Evolutionary conservation across 1,140 invertebrate species (phyloP), one percentile per base, ranked within the genome.

Genomic region (Tetragnatha versicolor): DNA sequence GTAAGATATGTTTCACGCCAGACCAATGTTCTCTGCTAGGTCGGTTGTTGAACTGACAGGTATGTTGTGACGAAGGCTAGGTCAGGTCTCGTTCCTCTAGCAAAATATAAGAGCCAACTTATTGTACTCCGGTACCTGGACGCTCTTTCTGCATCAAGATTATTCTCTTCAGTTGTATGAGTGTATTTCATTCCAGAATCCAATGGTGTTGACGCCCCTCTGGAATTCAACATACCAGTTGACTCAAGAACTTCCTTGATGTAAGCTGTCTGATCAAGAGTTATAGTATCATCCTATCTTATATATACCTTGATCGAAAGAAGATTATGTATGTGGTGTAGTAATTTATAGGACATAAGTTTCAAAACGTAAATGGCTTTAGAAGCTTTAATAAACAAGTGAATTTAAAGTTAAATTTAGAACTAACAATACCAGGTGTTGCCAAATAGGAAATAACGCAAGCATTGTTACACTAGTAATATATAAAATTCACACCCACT

Each of bases 41-140:
- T 20, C 68, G 35, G 14, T 29, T 33, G 14, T 53, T 85, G 75
- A 87, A 89, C 80, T 87, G 86, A 72, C 22, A 88, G 79, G 45
- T 83, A 84, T 79, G 83, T 85, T 0, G 88, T 85, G 39, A 85
- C 82, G 82, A 81, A 87, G 1, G 85, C 69, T 47, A 86, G 84
- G 81, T 87, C 85, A 45, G 85, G 86, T 39, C 84, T 82, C 55
- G 83, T 85, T 60, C 83, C 83, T 17, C 81, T 79, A 0, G 84
- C 81, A 20, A 86, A 65, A 60, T 85, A 63, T 12, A 22, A 63
- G 9, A 51, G 47, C 42, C 83, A 81, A 25, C 86, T 84, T 17
- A 87, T 81, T 0, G 81, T 81, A 82, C 85, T 82, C 76, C 82
- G 75, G 76, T 84, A 84, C 53, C 66, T 82, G 3, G 45, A 39